Evolutionary conservation across 2,797 vertebrate species (phyloP).

Genomic region (Phrynocephalus forsythii): DNA sequence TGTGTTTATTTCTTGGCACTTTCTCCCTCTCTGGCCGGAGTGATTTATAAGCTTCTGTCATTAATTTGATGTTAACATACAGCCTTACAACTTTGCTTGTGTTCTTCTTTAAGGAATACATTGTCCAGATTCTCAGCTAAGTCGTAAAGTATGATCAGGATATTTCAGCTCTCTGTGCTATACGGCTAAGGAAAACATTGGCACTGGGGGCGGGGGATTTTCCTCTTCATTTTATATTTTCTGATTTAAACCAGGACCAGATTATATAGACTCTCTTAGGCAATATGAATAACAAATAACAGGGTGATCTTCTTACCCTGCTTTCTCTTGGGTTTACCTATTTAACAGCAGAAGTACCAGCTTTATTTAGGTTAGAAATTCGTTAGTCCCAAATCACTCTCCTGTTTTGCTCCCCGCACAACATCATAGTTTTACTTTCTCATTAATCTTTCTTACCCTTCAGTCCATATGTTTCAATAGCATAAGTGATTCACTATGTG

Average conservation of each 20-base stretch:
- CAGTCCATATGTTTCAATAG: too few species aligned
- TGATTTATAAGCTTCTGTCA: conserved; percentile 14
- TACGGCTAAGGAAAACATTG: conserved; percentile 9
- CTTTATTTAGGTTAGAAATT: too few species aligned
- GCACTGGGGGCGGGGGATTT: not conserved
- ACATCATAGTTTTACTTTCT: too few species aligned
- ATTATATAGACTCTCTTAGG: not conserved
- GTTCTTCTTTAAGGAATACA: conserved; percentile 8
- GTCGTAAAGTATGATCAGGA: conserved; percentile 18
- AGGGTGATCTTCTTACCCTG: not conserved
- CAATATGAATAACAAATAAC: not conserved
- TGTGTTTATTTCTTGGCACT: conserved; percentile 18
- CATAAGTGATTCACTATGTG: too few species aligned
- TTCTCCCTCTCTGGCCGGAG: not conserved
- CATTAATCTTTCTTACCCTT: too few species aligned
- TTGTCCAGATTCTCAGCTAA: not conserved
- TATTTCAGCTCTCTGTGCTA: not conserved
- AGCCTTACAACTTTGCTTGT: not conserved
- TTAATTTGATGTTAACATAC: conserved; percentile 1
- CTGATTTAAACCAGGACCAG: not conserved
- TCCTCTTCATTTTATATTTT: not conserved
- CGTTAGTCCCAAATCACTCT: too few species aligned
- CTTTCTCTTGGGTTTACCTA: not conserved
- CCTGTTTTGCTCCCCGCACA: too few species aligned
- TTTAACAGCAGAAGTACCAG: too few species aligned